phyloP scores from a whole-genome alignment of 2,113 vertebrate genomes.

The Leiothrix lutea region DNA sequence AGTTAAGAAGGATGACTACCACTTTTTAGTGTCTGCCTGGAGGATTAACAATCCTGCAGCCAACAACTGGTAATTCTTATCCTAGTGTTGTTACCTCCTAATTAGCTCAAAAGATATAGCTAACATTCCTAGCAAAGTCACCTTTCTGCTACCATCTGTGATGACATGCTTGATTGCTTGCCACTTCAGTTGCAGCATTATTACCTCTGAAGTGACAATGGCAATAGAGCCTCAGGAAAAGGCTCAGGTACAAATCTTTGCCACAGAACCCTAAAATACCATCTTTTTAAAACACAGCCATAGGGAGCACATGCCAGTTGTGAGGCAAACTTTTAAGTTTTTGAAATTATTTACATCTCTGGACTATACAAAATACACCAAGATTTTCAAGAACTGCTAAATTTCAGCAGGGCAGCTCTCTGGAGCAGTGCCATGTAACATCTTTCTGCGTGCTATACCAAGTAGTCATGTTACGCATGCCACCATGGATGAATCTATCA shows the following conservation, averaged over 20 bases:
- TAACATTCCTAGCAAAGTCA: not conserved
- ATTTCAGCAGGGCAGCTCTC: not conserved
- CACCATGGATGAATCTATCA: not conserved
- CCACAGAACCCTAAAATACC: not conserved
- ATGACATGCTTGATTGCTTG: not conserved
- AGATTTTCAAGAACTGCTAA: not conserved
- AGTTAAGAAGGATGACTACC: not conserved
- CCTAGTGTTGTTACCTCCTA: not conserved
- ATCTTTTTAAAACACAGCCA: not conserved
- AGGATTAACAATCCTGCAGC: not conserved
- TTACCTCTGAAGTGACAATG: not conserved
- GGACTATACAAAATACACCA: not conserved
- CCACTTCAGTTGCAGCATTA: not conserved
- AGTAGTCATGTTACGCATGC: not conserved
- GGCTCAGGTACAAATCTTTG: not conserved
- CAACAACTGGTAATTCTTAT: not conserved
- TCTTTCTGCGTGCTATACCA: accelerated
- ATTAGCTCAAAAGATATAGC: not conserved
- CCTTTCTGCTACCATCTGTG: not conserved
- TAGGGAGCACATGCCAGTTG: not conserved
- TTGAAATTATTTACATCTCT: not conserved
- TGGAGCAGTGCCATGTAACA: accelerated
- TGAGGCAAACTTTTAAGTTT: not conserved
- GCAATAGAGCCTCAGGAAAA: not conserved
- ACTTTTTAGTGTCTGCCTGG: not conserved